Percentiles rank a stretch among this genome's conserved stretches.
phyloP scores from a whole-genome alignment of 2,888 invertebrate genomes.

The Eupsilia transversa region DNA sequence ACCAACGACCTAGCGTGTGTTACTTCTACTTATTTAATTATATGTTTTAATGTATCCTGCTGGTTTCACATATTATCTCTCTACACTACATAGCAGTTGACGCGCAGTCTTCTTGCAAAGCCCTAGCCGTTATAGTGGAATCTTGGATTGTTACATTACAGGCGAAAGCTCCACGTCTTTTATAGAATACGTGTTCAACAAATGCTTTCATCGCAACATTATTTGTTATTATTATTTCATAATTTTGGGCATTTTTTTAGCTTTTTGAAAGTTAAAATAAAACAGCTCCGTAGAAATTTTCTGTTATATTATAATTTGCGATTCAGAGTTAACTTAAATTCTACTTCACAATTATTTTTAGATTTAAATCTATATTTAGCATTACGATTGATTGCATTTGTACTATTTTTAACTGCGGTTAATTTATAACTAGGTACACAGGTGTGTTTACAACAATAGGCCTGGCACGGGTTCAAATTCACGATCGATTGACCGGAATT shows the following conservation, averaged over 20 bases:
- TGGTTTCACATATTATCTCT: neutral
- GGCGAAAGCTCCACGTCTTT: too few relatives aligned
- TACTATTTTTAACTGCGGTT: slow-evolving; percentile 34
- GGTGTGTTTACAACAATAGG: slow-evolving; percentile 30
- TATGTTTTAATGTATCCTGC: neutral
- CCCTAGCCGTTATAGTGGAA: neutral
- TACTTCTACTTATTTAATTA: neutral
- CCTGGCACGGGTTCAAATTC: slow-evolving; percentile 52
- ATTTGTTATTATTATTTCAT: neutral
- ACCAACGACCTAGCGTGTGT: neutral
- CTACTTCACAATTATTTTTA: slow-evolving; percentile 25
- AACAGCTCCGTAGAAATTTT: slow-evolving; percentile 5
- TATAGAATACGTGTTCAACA: too few relatives aligned
- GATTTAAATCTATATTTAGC: slow-evolving; percentile 34
- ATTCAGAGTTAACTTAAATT: slow-evolving; percentile 24
- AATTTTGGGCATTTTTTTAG: neutral
- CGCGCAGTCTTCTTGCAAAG: too few relatives aligned
- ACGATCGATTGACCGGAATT: slow-evolving; percentile 56
- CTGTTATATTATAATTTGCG: slow-evolving; percentile 23
- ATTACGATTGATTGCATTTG: slow-evolving; percentile 1
- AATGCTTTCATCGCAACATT: neutral
- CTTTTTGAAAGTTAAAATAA: slow-evolving; percentile 27
- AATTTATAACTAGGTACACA: slow-evolving; percentile 17
- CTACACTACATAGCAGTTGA: neutral
- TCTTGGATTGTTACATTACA: neutral